A percentile compares a stretch with the other conserved stretches of the same genome.
Conservation (phyloP, 1,140 invertebrate genomes). For the Neodiprion fabricii region DNA sequence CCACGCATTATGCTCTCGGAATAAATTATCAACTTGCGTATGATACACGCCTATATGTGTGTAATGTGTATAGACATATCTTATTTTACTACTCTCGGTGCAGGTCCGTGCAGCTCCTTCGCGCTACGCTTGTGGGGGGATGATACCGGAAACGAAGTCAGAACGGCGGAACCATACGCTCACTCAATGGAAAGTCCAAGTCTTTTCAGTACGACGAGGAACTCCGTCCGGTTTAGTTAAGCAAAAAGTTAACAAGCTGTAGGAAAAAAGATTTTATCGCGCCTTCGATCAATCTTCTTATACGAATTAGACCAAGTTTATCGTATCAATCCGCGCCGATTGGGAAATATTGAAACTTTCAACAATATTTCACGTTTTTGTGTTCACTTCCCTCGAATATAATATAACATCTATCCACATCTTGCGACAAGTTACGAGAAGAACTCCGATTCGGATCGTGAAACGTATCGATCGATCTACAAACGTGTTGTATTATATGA, state of each 20-base stretch:
- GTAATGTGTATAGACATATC: background rate
- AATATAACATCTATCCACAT: no score
- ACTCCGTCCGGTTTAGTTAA: constrained; percentile 2
- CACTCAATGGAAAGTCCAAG: constrained; percentile 61
- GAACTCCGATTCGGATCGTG: no score
- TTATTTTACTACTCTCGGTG: background rate
- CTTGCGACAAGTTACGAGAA: no score
- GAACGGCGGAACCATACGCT: constrained; percentile 60
- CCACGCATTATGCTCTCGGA: background rate
- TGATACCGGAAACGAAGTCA: constrained; percentile 60
- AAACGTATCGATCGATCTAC: no score
- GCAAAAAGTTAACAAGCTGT: background rate
- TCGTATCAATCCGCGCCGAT: background rate
- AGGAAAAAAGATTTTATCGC: background rate
- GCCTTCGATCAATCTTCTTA: background rate
- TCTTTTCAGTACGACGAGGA: constrained; percentile 51
- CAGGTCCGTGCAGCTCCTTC: no score
- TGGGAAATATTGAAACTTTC: no score
- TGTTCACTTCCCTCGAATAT: no score
- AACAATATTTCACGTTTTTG: no score
- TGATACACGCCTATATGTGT: background rate
- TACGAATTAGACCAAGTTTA: background rate
- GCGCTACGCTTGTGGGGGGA: constrained; percentile 44
- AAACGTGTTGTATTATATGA: no score
- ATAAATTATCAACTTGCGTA: background rate